Percentiles rank a stretch among this genome's conserved stretches.
Evolutionary conservation across 2,113 vertebrate species (phyloP).

Genomic region (Eleginops maclovinus): DNA sequence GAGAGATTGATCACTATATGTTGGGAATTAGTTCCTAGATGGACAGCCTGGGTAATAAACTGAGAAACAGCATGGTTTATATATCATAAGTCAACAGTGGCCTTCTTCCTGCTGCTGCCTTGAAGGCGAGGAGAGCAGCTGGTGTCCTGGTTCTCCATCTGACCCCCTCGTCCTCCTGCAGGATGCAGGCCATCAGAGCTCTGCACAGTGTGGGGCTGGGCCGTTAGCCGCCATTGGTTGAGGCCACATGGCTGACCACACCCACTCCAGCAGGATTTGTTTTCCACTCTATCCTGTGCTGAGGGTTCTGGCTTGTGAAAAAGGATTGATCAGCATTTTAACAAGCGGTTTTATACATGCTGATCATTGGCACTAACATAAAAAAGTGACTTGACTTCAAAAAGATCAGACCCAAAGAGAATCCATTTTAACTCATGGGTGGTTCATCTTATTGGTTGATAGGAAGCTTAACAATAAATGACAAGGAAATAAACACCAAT

Average conservation of each 20-base stretch:
- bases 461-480: background rate
- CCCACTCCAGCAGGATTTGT: constrained; percentile 51
- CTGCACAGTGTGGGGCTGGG: constrained; percentile 28
- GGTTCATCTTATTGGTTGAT: background rate
- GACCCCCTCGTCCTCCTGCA: constrained; percentile 66
- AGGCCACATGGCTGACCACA: constrained; percentile 58
- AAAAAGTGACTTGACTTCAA: background rate
- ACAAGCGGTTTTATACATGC: background rate
- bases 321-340: constrained; percentile 18
- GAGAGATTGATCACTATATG: background rate
- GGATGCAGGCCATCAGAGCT: constrained; percentile 36
- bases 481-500: background rate
- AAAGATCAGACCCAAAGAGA: too few species aligned
- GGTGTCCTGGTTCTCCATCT: constrained; percentile 75
- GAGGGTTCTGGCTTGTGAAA: constrained; percentile 19
- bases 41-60: background rate
- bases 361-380: background rate
- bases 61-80: constrained; percentile 9
- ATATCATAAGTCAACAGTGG: constrained; percentile 5
- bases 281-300: constrained; percentile 15
- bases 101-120: constrained; percentile 22
- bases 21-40: background rate
- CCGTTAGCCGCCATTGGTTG: constrained; percentile 45
- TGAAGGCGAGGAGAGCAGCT: constrained; percentile 65
- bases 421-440: too few species aligned